These are phyloP conservation scores for Cataglyphis cursor DNA, from an alignment of 2,888 invertebrate species.

Conservation along the genomic window DNA sequence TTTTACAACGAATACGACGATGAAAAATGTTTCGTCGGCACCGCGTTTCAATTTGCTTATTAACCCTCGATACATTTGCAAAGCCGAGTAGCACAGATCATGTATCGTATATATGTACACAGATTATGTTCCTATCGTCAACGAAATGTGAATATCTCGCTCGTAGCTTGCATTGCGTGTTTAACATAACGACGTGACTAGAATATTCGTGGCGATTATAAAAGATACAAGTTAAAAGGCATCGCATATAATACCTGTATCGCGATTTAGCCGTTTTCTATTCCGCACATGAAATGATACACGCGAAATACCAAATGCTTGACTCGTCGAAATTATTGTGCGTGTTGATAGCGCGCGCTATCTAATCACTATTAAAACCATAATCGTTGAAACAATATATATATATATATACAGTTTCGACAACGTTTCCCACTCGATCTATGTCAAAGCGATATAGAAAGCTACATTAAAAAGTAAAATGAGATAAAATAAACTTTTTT, in stretches of 20 bases:
- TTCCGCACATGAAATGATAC: not conserved
- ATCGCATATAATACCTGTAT: not conserved
- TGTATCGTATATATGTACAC: conserved; percentile 35
- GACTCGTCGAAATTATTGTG: conserved; percentile 3
- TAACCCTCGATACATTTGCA: conserved; percentile 36
- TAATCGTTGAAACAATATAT: not conserved
- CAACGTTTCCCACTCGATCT: not conserved
- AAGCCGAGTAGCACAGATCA: conserved; percentile 24
- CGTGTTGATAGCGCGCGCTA: not conserved
- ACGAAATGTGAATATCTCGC: conserved; percentile 20
- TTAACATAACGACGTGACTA: conserved; percentile 31
- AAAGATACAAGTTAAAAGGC: conserved; percentile 4
- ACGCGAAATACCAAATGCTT: not conserved
- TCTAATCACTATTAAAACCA: not conserved
- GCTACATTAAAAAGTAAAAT: conserved; percentile 1
- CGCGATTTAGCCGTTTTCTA: conserved; percentile 5
- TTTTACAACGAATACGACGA: not conserved
- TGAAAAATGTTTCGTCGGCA: conserved; percentile 36
- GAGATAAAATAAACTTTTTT: conserved; percentile 6
- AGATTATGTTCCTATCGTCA: conserved; percentile 24
- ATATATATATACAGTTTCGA: not conserved
- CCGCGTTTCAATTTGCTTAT: conserved; percentile 48
- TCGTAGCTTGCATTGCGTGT: conserved; percentile 12
- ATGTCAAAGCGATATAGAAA: not conserved
- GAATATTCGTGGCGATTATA: conserved; percentile 17